Evolutionary conservation across 1,140 invertebrate species (phyloP).

Genomic region (Formica exsecta): DNA sequence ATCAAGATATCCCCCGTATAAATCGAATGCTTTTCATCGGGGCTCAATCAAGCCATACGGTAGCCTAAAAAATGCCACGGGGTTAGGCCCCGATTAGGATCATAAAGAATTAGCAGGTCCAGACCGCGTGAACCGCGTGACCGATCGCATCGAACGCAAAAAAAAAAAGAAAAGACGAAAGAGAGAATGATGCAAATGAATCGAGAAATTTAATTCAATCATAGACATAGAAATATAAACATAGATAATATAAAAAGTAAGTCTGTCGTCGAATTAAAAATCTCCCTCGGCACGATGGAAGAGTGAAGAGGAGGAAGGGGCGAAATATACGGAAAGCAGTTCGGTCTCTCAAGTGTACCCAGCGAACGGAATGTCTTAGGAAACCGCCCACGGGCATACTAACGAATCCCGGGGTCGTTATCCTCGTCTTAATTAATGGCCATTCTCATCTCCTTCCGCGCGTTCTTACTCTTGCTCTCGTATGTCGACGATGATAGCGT

Average conservation of each 20-base stretch:
- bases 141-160: slow-evolving; percentile 3
- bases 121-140: background rate
- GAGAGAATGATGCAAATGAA: background rate
- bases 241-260: background rate
- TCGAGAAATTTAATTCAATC: slow-evolving; percentile 18
- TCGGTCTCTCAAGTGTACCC: slow-evolving; percentile 34
- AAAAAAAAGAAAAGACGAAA: background rate
- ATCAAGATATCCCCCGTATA: slow-evolving; percentile 77
- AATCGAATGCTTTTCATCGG: slow-evolving; percentile 78
- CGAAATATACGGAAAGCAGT: slow-evolving; percentile 27
- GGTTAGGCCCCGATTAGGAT: slow-evolving; percentile 71
- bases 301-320: background rate
- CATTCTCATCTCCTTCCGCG: slow-evolving; percentile 73
- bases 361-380: slow-evolving; percentile 67
- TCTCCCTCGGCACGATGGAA: background rate
- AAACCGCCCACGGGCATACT: slow-evolving; percentile 68
- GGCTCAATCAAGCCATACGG: slow-evolving; percentile 76
- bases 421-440: slow-evolving; percentile 75
- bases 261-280: slow-evolving; percentile 63
- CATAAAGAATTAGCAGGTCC: slow-evolving; percentile 49
- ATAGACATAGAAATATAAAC: no score
- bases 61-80: slow-evolving; percentile 74
- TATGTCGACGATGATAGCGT: slow-evolving; percentile 35
- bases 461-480: slow-evolving; percentile 69
- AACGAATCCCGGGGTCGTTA: slow-evolving; percentile 74